A percentile compares a stretch with the other conserved stretches of the same genome.
Evolutionary conservation across 2,113 vertebrate species (phyloP).

Genomic region (Dicentrarchus labrax): DNA sequence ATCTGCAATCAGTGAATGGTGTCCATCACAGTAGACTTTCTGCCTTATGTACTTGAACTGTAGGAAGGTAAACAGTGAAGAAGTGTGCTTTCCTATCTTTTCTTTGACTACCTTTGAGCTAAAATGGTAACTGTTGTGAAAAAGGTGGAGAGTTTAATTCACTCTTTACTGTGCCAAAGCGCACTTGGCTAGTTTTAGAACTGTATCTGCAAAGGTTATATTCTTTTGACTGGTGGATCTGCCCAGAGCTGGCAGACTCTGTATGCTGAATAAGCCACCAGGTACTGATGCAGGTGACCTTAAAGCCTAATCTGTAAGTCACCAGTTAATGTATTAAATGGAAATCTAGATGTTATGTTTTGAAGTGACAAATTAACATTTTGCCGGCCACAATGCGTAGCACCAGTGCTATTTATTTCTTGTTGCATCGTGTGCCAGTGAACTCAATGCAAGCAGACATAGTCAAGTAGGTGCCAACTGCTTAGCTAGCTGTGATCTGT

Average conservation of each 20-base stretch:
- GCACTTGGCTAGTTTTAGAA: background rate
- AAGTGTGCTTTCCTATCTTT: background rate
- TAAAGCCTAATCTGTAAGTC: background rate
- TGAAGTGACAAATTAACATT: background rate
- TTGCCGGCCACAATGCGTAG: background rate
- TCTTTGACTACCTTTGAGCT: background rate
- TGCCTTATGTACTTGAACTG: background rate
- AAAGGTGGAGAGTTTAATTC: background rate
- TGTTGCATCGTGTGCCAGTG: background rate
- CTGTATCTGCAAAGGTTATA: background rate
- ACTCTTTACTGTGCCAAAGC: background rate
- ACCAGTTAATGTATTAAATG: background rate
- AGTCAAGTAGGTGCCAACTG: constrained; percentile 8
- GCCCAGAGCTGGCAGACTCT: background rate
- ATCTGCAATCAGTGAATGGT: background rate
- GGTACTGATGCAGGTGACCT: background rate
- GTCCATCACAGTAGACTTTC: too few species aligned
- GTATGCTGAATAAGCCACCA: background rate
- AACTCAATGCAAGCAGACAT: constrained; percentile 6
- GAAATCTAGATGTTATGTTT: background rate
- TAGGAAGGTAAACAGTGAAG: background rate
- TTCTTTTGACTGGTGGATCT: constrained; percentile 1
- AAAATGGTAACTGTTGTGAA: background rate
- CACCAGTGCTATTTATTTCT: background rate
- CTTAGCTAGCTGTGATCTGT: constrained; percentile 19